phyloP scores from a whole-genome alignment of 2,113 vertebrate genomes.

The Heterotis niloticus region DNA sequence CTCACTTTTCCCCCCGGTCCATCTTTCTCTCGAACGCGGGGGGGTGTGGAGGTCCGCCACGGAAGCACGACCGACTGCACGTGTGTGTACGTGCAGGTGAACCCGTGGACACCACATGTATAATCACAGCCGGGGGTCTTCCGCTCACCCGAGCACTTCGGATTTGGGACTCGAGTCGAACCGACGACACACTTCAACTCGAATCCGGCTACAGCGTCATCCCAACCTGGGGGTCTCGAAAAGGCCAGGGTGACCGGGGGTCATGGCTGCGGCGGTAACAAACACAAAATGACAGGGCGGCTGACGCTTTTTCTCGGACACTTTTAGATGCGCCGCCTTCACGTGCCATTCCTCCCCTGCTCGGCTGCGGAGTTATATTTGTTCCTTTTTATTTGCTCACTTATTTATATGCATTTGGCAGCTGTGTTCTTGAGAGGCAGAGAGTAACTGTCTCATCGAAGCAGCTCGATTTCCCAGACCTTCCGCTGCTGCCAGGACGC shows the following conservation, averaged over 20 bases:
- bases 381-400: constrained; percentile 16
- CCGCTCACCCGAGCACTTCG: no score
- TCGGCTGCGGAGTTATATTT: constrained; percentile 10
- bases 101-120: neutral
- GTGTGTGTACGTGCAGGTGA: no score
- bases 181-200: neutral
- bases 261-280: neutral
- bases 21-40: neutral
- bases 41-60: neutral
- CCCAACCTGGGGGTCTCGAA: neutral
- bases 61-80: neutral
- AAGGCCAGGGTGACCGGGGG: neutral
- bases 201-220: neutral
- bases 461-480: constrained; percentile 3
- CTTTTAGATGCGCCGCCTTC: neutral
- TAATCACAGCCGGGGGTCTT: neutral
- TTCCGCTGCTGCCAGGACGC: neutral
- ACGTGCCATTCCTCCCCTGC: neutral
- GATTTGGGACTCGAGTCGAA: neutral
- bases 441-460: constrained; percentile 7
- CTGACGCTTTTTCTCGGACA: neutral
- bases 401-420: constrained; percentile 21
- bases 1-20: neutral
- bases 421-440: constrained; percentile 16
- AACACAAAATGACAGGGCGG: neutral